Percentiles rank a stretch among this genome's conserved stretches.
Conservation (phyloP, 2,888 invertebrate species). For the Yponomeuta malinellus region DNA sequence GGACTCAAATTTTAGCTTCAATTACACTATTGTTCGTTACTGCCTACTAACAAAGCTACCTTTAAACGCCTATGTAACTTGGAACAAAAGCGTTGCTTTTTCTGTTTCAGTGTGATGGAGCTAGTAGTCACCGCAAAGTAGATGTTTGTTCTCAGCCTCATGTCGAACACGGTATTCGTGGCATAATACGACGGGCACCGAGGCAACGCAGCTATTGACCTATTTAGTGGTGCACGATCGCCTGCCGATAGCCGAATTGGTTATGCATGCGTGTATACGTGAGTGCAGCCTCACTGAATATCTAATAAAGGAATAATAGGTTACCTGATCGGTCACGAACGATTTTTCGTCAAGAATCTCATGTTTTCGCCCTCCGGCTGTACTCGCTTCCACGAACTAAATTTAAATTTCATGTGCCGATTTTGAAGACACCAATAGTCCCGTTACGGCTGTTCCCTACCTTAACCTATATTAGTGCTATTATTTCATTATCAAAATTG, state of each 20-base stretch:
- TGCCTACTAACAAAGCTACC: neutral
- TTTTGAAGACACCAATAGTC: slow-evolving; percentile 6
- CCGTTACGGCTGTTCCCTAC: neutral
- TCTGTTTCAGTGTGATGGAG: neutral
- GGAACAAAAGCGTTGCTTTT: neutral
- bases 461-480: neutral
- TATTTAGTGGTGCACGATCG: slow-evolving; percentile 60
- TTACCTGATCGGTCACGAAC: slow-evolving; percentile 27
- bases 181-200: slow-evolving; percentile 24
- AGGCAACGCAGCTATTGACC: slow-evolving; percentile 53
- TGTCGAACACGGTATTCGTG: slow-evolving; percentile 15
- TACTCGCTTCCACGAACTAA: neutral
- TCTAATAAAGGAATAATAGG: slow-evolving; percentile 40
- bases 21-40: slow-evolving; percentile 2
- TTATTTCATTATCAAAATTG: neutral
- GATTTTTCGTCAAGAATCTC: slow-evolving; percentile 25
- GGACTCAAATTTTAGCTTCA: neutral
- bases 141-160: neutral
- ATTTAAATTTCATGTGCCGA: slow-evolving; percentile 6
- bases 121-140: neutral
- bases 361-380: slow-evolving; percentile 5
- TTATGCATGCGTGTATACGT: slow-evolving; percentile 66
- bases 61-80: neutral
- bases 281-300: slow-evolving; percentile 57
- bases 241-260: slow-evolving; percentile 50